Conservation (phyloP, 2,113 vertebrate genomes). For the Peucedramus taeniatus region DNA sequence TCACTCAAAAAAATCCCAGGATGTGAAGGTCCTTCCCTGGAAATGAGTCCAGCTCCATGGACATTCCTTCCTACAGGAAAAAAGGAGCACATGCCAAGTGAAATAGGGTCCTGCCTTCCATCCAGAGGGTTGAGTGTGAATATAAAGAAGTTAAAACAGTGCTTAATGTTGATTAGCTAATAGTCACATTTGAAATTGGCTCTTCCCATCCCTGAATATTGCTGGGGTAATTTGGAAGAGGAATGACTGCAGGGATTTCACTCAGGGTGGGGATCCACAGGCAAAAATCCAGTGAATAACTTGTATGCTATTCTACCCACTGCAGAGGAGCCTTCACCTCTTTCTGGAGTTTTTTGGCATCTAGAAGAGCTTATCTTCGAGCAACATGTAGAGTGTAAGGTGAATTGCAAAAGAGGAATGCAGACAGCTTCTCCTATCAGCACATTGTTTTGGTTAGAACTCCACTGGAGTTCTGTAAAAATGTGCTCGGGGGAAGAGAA, state of each 20-base stretch:
- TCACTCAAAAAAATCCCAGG: background rate
- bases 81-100: background rate
- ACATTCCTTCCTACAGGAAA: background rate
- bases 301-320: background rate
- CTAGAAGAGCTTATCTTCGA: constrained; percentile 41
- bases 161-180: background rate
- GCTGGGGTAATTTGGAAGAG: constrained; percentile 7
- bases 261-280: background rate
- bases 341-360: constrained; percentile 47
- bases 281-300: constrained; percentile 16
- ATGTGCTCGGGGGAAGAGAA: background rate
- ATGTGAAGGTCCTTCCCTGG: background rate
- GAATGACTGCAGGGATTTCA: background rate
- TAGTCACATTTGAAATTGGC: background rate
- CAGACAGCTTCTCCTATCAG: constrained; percentile 54
- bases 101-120: background rate
- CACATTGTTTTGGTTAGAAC: constrained; percentile 38
- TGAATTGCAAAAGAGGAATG: constrained; percentile 58
- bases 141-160: background rate
- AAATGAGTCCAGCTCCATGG: background rate
- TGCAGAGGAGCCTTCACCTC: constrained; percentile 56
- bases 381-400: constrained; percentile 20
- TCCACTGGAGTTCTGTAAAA: constrained; percentile 12
- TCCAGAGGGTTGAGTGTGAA: background rate
- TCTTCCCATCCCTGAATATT: background rate